phyloP scores from a whole-genome alignment of 2,888 invertebrate genomes.

The Hyles lineata region DNA sequence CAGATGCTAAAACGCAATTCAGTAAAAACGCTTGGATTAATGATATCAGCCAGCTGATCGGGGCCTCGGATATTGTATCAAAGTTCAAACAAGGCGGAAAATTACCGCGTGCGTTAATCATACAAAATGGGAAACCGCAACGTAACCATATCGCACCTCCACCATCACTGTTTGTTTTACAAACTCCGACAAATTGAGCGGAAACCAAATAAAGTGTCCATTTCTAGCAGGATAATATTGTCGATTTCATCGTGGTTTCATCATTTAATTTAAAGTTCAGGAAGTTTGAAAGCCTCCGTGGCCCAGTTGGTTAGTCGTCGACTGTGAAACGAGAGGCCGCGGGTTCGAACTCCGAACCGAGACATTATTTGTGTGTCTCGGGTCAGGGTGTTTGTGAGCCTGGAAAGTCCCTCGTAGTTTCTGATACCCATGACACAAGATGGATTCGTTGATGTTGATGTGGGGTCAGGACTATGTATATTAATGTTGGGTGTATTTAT shows the following conservation, averaged over 20 bases:
- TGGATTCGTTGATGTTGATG: no score
- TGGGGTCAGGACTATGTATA: no score
- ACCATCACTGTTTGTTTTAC: slow-evolving; percentile 7
- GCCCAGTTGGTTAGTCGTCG: no score
- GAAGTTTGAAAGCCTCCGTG: no score
- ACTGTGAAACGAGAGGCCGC: no score
- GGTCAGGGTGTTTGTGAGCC: no score
- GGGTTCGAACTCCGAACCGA: no score
- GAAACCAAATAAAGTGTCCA: slow-evolving; percentile 18
- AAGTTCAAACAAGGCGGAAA: slow-evolving; percentile 19
- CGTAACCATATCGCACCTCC: slow-evolving; percentile 17
- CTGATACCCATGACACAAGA: no score
- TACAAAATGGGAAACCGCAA: slow-evolving; percentile 24
- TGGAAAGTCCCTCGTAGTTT: no score
- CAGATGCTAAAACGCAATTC: not conserved
- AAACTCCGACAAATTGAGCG: slow-evolving; percentile 24
- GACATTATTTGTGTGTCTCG: no score
- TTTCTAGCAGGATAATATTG: not conserved
- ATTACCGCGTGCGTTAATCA: slow-evolving; percentile 21
- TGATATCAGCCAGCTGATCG: not conserved
- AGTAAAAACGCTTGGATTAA: slow-evolving; percentile 16
- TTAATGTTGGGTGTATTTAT: no score
- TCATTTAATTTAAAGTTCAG: not conserved
- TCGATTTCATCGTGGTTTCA: not conserved
- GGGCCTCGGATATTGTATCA: slow-evolving; percentile 33